These are phyloP conservation scores for Drosophila navojoa DNA, from an alignment of 1,140 invertebrate species.

Conservation along the genomic window DNA sequence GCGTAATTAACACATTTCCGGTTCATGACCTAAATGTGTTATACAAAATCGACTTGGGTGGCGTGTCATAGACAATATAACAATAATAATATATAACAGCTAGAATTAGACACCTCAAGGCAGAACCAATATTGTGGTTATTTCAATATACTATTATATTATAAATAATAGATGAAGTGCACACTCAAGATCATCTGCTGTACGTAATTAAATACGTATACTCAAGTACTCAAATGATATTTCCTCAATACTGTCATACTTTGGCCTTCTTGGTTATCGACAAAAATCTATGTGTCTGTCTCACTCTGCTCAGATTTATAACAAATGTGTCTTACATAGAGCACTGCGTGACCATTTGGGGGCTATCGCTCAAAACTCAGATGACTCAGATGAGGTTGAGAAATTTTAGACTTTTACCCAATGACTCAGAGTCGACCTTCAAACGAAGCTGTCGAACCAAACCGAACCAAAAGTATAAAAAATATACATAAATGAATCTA, in stretches of 20 bases:
- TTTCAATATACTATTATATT: background rate
- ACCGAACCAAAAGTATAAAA: background rate
- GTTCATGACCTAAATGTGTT: conserved; percentile 72
- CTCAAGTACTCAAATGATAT: conserved; percentile 7
- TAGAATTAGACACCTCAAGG: background rate
- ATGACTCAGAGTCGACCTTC: conserved; percentile 38
- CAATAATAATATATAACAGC: background rate
- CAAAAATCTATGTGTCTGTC: no score
- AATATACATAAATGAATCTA: background rate
- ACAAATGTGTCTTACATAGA: conserved; percentile 6
- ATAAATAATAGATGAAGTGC: background rate
- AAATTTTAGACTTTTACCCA: conserved; percentile 42
- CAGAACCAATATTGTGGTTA: background rate
- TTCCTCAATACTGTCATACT: background rate
- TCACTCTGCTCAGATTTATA: conserved; percentile 1
- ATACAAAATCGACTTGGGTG: conserved; percentile 30
- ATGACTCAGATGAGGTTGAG: conserved; percentile 21
- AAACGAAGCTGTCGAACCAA: conserved; percentile 11
- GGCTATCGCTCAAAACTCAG: conserved; percentile 14
- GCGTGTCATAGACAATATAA: background rate
- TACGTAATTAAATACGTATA: conserved; percentile 7
- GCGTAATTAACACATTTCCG: conserved; percentile 76
- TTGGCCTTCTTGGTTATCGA: conserved; percentile 6
- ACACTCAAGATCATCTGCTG: background rate
- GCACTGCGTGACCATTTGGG: conserved; percentile 29